A percentile compares a stretch with the other conserved stretches of the same genome.
These are phyloP conservation scores for Alexandromys fortis DNA, from an alignment of 2,113 vertebrate species.

Conservation along the genomic window DNA sequence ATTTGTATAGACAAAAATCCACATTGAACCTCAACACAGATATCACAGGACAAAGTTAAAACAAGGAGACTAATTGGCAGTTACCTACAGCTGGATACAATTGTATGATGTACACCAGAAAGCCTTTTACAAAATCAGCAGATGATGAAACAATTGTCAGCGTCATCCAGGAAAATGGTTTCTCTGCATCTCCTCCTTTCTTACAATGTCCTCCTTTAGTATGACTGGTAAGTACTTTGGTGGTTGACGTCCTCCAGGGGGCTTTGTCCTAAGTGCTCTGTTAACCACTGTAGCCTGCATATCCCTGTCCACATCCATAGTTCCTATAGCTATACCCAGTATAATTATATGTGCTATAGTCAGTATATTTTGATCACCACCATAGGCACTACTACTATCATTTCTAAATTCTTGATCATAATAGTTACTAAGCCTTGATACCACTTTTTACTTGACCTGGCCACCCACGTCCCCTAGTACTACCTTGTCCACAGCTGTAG, in stretches of 20 bases:
- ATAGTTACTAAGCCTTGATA: slow-evolving; percentile 92
- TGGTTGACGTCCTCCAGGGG: slow-evolving; percentile 90
- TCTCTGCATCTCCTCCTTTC: slow-evolving; percentile 77
- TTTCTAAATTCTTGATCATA: slow-evolving; percentile 93
- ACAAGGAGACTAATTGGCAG: background rate
- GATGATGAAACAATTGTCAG: background rate
- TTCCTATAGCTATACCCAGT: slow-evolving; percentile 84
- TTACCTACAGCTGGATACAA: background rate
- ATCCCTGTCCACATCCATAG: slow-evolving; percentile 92
- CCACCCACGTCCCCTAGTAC: slow-evolving; percentile 90
- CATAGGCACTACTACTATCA: slow-evolving; percentile 92
- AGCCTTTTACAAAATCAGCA: background rate
- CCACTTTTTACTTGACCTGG: slow-evolving; percentile 92
- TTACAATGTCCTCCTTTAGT: slow-evolving; percentile 85
- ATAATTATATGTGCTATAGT: slow-evolving; percentile 78
- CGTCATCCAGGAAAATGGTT: background rate
- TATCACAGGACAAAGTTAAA: background rate
- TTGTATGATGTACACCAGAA: background rate
- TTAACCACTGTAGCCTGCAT: slow-evolving; percentile 94
- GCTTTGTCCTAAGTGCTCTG: slow-evolving; percentile 93
- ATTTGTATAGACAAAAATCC: background rate
- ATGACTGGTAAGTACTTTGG: slow-evolving; percentile 94
- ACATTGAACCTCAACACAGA: background rate
- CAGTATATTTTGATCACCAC: slow-evolving; percentile 90
- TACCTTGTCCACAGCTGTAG: slow-evolving; percentile 85